These are phyloP conservation scores for Astreopora myriophthalma DNA, from an alignment of 64 coral and sea anemone genomes.

Conservation along the genomic window DNA sequence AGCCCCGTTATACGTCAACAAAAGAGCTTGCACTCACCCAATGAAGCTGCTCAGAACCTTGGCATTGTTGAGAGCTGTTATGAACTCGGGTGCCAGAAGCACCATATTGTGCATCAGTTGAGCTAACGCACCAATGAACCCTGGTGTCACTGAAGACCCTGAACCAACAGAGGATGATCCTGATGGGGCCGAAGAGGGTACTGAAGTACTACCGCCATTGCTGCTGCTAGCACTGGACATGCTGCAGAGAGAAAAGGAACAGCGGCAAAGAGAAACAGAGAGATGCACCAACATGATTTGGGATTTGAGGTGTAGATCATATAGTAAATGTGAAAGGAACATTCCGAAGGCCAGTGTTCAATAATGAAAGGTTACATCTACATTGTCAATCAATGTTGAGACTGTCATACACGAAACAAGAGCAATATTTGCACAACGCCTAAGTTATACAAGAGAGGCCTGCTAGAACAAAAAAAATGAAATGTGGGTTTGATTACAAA, in stretches of 20 bases:
- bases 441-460: too few relatives aligned
- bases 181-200: constrained; percentile 14
- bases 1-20: background rate
- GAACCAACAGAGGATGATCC: constrained; percentile 19
- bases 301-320: too few relatives aligned
- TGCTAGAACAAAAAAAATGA: too few relatives aligned
- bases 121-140: constrained; percentile 75
- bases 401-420: too few relatives aligned
- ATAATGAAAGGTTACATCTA: too few relatives aligned
- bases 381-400: too few relatives aligned
- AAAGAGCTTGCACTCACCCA: background rate
- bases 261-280: too few relatives aligned
- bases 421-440: too few relatives aligned
- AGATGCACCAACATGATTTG: too few relatives aligned
- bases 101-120: constrained; percentile 73
- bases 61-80: constrained; percentile 67
- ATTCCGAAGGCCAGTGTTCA: too few relatives aligned
- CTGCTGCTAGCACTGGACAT: constrained; percentile 82
- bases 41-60: constrained; percentile 32
- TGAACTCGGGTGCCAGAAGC: constrained; percentile 25
- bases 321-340: too few relatives aligned
- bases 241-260: background rate
- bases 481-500: too few relatives aligned
- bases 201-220: constrained; percentile 16
- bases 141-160: constrained; percentile 67